These are phyloP conservation scores for Nothocercus julius DNA, from an alignment of 2,113 vertebrate species.

Conservation along the genomic window DNA sequence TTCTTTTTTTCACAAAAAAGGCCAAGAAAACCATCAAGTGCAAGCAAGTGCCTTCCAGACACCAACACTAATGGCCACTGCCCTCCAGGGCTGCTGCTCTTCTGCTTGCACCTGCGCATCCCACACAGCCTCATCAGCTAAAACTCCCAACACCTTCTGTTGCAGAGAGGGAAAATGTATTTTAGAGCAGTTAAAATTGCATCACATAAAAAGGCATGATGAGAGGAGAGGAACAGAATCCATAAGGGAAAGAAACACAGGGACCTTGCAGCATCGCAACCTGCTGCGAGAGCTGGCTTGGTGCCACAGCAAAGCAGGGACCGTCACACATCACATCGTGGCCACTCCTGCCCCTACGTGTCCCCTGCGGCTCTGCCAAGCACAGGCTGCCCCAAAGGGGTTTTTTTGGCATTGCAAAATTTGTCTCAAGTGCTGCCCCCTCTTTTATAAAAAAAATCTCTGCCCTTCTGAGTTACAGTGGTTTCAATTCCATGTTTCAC, in stretches of 20 bases:
- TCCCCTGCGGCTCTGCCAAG: neutral
- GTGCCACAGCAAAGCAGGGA: neutral
- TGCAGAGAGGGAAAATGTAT: neutral
- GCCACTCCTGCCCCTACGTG: neutral
- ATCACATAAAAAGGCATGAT: neutral
- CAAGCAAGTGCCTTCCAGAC: neutral
- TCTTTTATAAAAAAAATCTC: neutral
- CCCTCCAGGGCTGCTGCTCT: neutral
- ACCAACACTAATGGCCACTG: neutral
- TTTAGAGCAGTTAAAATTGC: neutral
- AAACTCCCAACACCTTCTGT: neutral
- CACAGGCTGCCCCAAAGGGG: accelerated
- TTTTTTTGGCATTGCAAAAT: neutral
- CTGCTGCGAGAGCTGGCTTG: too few relatives aligned
- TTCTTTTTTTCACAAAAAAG: neutral
- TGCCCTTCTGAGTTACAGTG: neutral
- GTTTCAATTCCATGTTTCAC: neutral
- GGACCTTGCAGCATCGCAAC: too few relatives aligned
- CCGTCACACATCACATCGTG: accelerated
- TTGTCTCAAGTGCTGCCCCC: neutral
- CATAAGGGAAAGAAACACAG: too few relatives aligned
- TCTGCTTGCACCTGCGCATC: accelerated
- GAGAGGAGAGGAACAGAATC: too few relatives aligned
- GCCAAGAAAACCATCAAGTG: neutral
- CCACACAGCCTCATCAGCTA: neutral